Evolutionary conservation across 2,888 invertebrate species (phyloP).

Genomic region (Tenthredo distinguenda): DNA sequence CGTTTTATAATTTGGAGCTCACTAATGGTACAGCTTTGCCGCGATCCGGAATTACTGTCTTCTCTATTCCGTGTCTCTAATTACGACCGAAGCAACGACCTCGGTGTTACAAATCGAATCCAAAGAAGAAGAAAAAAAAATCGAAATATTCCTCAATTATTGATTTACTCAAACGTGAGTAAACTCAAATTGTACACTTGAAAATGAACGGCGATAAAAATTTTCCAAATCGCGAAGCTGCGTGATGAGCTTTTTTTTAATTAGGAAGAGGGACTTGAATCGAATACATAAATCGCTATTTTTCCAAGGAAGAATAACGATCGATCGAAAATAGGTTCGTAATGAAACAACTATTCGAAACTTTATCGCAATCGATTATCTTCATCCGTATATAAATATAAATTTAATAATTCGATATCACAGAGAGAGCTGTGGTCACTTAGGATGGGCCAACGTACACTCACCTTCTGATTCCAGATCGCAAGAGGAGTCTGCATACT

Average conservation of each 20-base stretch:
- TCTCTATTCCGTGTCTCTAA: background rate
- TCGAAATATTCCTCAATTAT: background rate
- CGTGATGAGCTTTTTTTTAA: background rate
- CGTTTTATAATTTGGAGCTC: conserved; percentile 27
- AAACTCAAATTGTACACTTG: background rate
- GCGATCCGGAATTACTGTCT: conserved; percentile 68
- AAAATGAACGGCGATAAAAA: background rate
- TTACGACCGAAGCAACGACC: background rate
- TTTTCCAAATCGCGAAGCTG: background rate
- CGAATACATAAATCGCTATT: background rate
- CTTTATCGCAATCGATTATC: background rate
- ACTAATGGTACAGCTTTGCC: conserved; percentile 63
- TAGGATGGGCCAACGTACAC: conserved; percentile 64
- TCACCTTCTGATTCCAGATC: conserved; percentile 88
- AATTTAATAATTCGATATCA: background rate
- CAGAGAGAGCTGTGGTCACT: conserved; percentile 44
- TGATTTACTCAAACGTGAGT: background rate
- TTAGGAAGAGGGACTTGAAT: background rate
- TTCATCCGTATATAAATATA: background rate
- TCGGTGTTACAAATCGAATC: background rate
- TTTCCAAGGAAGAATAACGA: background rate
- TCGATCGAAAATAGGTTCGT: background rate
- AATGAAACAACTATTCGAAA: background rate
- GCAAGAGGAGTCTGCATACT: conserved; percentile 95
- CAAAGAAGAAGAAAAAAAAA: background rate